Evolutionary conservation across 2,888 invertebrate species (phyloP), one percentile per base, ranked within the genome.

Genomic region (Synergus itoensis): DNA sequence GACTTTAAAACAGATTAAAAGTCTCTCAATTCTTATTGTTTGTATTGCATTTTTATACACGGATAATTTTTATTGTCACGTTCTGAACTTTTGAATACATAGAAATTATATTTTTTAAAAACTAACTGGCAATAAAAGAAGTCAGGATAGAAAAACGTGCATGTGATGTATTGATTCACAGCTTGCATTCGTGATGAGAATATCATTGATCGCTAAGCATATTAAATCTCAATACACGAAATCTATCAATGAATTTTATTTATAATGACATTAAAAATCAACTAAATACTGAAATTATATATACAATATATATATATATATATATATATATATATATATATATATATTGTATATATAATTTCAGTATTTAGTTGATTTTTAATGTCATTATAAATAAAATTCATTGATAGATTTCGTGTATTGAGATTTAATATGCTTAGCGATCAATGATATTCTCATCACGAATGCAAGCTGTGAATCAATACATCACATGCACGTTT

Each of bases 401-500:
- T 28, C 28, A 28, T 28, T 28, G 28, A 73, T 73, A 21, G 73
- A 28, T 53, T 53, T 53, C 36, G 48, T 36, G 36, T 53, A 73
- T 73, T 48, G 48, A 53, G 28, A 73, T 48, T 73, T n/a, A 53
- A 53, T 53, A 53, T 36, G 36, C n/a, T 73, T 16, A 8, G n/a
- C 14, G 28, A 36, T 36, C 36, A 73, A 73, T 48, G 53, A 48
- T 73, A 73, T 73, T 73, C 73, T 53, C 28, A 53, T 53, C 73
- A 14, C 53, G 28, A 36, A n/a, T 11, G n/a, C 64, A 40, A 40
- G 9, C 64, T 64, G 40, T 40, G 40, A 64, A 64, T 64, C 41
- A 64, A 64, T 64, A 53, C 48, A 36, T 73, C 73, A 53, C 28
- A 73, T 21, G n/a, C 14, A 11, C 7, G 1, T 40, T 53, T 53